A percentile compares a stretch with the other conserved stretches of the same genome.
Evolutionary conservation across 2,113 vertebrate genomes (phyloP).

Genomic region (Gymnorhina tibicen): DNA sequence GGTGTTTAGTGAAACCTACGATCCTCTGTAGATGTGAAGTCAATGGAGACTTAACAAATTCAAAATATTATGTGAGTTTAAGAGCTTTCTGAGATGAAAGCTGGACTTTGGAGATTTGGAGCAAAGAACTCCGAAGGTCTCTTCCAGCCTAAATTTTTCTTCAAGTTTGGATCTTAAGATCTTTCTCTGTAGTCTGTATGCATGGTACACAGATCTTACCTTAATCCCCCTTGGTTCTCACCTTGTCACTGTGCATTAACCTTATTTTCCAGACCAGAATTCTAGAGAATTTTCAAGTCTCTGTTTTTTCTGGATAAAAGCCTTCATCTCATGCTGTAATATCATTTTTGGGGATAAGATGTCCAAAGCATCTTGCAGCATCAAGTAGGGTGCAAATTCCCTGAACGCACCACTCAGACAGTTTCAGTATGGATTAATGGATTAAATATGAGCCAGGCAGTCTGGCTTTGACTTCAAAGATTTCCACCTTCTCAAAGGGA

Average conservation of each 20-base stretch:
- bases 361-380: not conserved
- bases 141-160: not conserved
- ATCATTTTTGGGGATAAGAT: not conserved
- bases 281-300: not conserved
- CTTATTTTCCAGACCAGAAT: not conserved
- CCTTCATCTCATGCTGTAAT: not conserved
- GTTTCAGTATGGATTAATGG: not conserved
- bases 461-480: not conserved
- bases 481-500: not conserved
- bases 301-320: not conserved
- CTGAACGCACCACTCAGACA: not conserved
- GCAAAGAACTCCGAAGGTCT: not conserved
- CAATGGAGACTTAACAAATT: not conserved
- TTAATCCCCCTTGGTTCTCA: not conserved
- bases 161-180: not conserved
- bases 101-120: not conserved
- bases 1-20: not conserved
- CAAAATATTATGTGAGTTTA: not conserved
- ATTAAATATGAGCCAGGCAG: not conserved
- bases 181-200: not conserved
- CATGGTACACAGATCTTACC: accelerated
- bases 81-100: not conserved
- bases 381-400: not conserved
- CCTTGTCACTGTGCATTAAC: not conserved
- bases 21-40: not conserved